phyloP scores from a whole-genome alignment of 2,888 invertebrate species.

The Cheilosia variabilis region DNA sequence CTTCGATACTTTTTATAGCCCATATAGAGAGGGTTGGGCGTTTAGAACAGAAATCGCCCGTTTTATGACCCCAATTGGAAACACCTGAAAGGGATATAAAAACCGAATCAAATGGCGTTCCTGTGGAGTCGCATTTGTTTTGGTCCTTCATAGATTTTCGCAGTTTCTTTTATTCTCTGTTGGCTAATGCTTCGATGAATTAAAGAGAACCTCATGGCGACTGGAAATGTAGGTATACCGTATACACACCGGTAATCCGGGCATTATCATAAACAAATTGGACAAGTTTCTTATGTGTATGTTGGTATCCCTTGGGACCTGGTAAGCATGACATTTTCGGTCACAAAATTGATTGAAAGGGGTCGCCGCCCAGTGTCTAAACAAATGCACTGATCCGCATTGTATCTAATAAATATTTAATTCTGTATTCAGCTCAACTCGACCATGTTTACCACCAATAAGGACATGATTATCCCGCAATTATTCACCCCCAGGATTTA shows the following conservation, averaged over 20 bases:
- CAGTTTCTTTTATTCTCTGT: neutral
- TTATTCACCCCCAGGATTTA: slow-evolving; percentile 67
- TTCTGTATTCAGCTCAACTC: slow-evolving; percentile 68
- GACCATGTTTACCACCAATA: slow-evolving; percentile 72
- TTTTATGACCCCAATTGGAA: slow-evolving; percentile 68
- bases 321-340: neutral
- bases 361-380: slow-evolving; percentile 31
- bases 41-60: slow-evolving; percentile 51
- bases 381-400: slow-evolving; percentile 45
- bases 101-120: slow-evolving; percentile 55
- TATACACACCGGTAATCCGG: slow-evolving; percentile 73
- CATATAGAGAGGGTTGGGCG: slow-evolving; percentile 44
- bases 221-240: slow-evolving; percentile 1
- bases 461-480: slow-evolving; percentile 73
- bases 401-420: slow-evolving; percentile 73
- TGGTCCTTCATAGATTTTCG: slow-evolving; percentile 36
- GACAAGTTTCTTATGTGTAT: slow-evolving; percentile 78
- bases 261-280: slow-evolving; percentile 83
- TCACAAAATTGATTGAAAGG: slow-evolving; percentile 53
- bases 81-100: slow-evolving; percentile 73
- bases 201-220: slow-evolving; percentile 44
- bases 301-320: slow-evolving; percentile 34
- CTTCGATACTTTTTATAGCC: slow-evolving; percentile 65
- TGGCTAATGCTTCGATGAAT: slow-evolving; percentile 40
- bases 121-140: slow-evolving; percentile 19